Percentiles rank a stretch among this genome's conserved stretches.
Evolutionary conservation across 2,797 vertebrate species (phyloP).

Genomic region (Schizopygopsis malacanthus): DNA sequence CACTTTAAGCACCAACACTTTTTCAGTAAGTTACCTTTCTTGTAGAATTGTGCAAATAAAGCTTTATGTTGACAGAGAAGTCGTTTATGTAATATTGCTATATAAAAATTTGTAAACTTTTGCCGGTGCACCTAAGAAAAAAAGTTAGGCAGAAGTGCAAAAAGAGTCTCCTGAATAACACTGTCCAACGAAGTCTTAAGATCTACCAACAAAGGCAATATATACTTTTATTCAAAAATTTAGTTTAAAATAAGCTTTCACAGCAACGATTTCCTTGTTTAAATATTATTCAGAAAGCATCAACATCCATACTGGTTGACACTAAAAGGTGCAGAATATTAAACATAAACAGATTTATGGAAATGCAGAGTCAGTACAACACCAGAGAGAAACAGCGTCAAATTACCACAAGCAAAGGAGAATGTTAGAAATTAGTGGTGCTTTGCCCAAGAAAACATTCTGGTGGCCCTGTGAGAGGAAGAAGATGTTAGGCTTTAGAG

Average conservation of each 20-base stretch:
- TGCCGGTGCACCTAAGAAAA: too few relatives aligned
- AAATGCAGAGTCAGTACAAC: not conserved
- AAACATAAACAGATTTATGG: not conserved
- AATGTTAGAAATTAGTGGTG: constrained; percentile 56
- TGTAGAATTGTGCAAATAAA: too few relatives aligned
- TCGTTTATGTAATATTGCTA: too few relatives aligned
- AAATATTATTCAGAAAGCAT: not conserved
- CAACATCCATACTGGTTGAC: not conserved
- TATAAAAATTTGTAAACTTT: too few relatives aligned
- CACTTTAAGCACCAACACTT: too few relatives aligned
- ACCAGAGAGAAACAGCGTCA: too few relatives aligned
- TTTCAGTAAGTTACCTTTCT: too few relatives aligned
- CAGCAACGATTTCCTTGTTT: not conserved
- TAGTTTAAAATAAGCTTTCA: not conserved
- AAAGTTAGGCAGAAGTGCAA: too few relatives aligned
- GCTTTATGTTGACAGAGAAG: too few relatives aligned
- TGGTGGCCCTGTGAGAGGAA: constrained; percentile 56
- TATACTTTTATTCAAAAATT: not conserved
- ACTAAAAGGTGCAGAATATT: not conserved
- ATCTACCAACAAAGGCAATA: not conserved
- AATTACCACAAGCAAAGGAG: constrained; percentile 53
- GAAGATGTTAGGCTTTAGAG: constrained; percentile 44
- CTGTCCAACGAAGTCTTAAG: too few relatives aligned
- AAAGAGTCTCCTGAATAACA: too few relatives aligned
- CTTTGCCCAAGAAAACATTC: constrained; percentile 45